Evolutionary conservation across 2,888 invertebrate genomes (phyloP).

Genomic region (Limnephilus auricula): DNA sequence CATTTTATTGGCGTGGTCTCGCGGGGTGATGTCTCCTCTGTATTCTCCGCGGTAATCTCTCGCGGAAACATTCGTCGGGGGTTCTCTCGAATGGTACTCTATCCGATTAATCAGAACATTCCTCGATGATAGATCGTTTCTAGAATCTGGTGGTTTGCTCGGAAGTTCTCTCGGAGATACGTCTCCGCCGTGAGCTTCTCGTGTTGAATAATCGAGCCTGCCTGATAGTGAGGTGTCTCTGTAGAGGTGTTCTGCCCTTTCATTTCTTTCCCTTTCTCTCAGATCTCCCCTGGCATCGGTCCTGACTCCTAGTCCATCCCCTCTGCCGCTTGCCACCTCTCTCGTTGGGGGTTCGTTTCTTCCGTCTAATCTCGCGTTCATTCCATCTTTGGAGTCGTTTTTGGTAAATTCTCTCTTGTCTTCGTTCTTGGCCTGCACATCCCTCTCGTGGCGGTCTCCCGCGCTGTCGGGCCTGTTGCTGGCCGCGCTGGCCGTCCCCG

Average conservation of each 20-base stretch:
- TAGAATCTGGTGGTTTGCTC: conserved; percentile 48
- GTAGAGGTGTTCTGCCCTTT: conserved; percentile 57
- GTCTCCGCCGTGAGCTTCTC: conserved; percentile 56
- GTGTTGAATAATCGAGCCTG: conserved; percentile 58
- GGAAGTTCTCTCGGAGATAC: conserved; percentile 47
- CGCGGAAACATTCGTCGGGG: conserved; percentile 39
- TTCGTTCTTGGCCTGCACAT: conserved; percentile 67
- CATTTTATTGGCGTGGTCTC: conserved; percentile 57
- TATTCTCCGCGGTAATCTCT: conserved; percentile 59
- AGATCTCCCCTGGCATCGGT: conserved; percentile 66
- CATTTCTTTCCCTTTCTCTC: conserved; percentile 53
- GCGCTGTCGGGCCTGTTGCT: conserved; percentile 71
- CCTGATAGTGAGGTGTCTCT: conserved; percentile 57
- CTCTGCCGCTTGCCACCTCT: conserved; percentile 65
- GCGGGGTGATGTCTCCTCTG: conserved; percentile 57
- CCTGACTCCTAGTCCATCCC: conserved; percentile 63
- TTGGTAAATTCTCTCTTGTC: conserved; percentile 63
- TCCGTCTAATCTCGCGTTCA: conserved; percentile 60
- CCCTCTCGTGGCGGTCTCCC: conserved; percentile 73
- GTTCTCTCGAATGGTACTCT: conserved; percentile 60
- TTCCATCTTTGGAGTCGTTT: conserved; percentile 65
- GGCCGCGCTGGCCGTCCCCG: conserved; percentile 71
- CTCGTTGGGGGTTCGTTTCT: conserved; percentile 55
- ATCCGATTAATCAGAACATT: conserved; percentile 59
- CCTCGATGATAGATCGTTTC: conserved; percentile 54